Evolutionary conservation across 1,140 invertebrate genomes (phyloP).

Genomic region (Bombus turneri): DNA sequence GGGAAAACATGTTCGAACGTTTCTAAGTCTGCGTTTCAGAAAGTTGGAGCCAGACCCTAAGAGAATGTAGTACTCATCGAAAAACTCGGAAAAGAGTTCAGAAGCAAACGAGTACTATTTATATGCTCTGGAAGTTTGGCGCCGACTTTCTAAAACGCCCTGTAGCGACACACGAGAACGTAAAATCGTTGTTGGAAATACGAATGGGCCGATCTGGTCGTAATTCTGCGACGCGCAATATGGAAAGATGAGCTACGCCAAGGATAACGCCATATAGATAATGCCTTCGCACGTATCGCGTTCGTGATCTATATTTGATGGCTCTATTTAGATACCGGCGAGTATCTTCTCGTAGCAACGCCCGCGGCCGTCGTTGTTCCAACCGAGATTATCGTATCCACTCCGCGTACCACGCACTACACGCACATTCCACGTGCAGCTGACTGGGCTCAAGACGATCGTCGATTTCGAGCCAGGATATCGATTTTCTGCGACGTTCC

Average conservation of each 20-base stretch:
- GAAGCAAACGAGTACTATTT: too few species aligned
- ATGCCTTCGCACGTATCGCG: conserved; percentile 60
- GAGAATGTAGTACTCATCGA: too few species aligned
- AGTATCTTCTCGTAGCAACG: conserved; percentile 48
- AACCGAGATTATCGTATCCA: conserved; percentile 33
- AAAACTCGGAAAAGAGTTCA: too few species aligned
- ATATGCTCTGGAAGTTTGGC: too few species aligned
- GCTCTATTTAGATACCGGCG: conserved; percentile 66
- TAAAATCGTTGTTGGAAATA: background rate
- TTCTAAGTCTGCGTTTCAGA: too few species aligned
- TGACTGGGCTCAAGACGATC: conserved; percentile 16
- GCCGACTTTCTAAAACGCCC: background rate
- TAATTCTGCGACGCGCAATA: conserved; percentile 43
- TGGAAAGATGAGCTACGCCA: conserved; percentile 20
- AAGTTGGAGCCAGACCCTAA: too few species aligned
- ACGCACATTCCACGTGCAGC: conserved; percentile 43
- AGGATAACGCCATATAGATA: conserved; percentile 64
- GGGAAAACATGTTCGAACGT: background rate
- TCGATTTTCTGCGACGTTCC: conserved; percentile 30
- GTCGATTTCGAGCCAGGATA: conserved; percentile 8
- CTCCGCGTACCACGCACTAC: conserved; percentile 5
- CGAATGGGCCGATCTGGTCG: background rate
- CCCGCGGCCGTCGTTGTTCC: conserved; percentile 44
- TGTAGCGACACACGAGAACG: background rate
- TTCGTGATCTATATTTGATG: conserved; percentile 70